Base-by-base conservation (phyloP, 2,888 invertebrate genomes). In the Epinotia ramella region DNA sequence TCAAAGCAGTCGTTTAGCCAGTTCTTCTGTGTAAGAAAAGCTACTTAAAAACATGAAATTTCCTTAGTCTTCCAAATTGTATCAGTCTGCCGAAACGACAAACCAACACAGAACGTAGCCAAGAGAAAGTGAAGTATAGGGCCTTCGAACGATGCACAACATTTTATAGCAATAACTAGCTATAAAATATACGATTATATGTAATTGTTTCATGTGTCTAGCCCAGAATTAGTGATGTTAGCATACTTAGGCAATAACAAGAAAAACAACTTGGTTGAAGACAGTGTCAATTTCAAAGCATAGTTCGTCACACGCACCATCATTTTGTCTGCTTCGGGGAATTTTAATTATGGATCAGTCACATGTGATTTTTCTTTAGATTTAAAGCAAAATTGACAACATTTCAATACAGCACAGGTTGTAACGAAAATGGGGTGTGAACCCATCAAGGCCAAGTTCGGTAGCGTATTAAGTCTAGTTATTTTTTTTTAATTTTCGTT, bases 151-250 rank as follows among this genome's bases (percentile, higher is more conserved):
- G 40, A 68, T 68, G 62, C 70, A 75, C 69, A 69, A 74, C 24
- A 65, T 56, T 63, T 53, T 63, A 40, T 65, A 70, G 74, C 70
- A 75, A 65, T 75, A 70, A 75, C 16, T 70, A 75, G 70, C 65
- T 70, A 75, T 74, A 49, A 60, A 65, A 49, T 24, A 46, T 63
- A 60, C 9, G 12, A 20, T 46, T 64, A 57, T 16, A 64, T 68
- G 56, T 62, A 24, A 24, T 53, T 40, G 40, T 44, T 57, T 66
- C 49, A 40, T 9, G 33, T 57, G 40, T 49, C 63, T 70, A 57
- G 57, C 60, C 63, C 63, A 49, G 49, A 59, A 65, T 44, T 71
- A 20, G 63, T 69, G 63, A 49, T 49, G 59, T 69, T 74, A 57
- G 28, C 16, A 33, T 66, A 65, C 65, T 73, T 59, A 73, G 65